Percentiles rank a stretch among this genome's conserved stretches.
Evolutionary conservation across 2,888 invertebrate species (phyloP).

Genomic region (Latheticus oryzae): DNA sequence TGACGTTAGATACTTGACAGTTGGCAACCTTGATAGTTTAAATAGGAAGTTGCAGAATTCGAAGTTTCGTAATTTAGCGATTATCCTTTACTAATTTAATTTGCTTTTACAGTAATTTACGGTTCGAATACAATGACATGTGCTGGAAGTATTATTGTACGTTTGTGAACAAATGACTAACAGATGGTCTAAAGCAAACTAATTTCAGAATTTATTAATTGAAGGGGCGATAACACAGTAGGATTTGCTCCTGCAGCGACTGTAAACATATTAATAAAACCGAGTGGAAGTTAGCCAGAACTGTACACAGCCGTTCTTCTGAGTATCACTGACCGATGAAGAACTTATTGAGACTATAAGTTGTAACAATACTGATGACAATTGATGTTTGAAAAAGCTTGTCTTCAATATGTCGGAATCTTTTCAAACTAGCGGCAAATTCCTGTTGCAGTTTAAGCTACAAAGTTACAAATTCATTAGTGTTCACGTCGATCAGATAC

Average conservation of each 20-base stretch:
- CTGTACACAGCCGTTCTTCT: too few species aligned
- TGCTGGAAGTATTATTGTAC: slow-evolving; percentile 4
- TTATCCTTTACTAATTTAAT: slow-evolving; percentile 24
- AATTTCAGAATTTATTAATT: too few species aligned
- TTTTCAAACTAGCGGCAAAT: too few species aligned
- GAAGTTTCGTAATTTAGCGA: slow-evolving; percentile 5
- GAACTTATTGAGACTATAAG: too few species aligned
- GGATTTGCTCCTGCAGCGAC: background rate
- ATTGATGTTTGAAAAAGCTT: too few species aligned
- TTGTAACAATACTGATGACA: too few species aligned
- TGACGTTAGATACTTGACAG: slow-evolving; percentile 20
- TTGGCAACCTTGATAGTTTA: slow-evolving; percentile 28
- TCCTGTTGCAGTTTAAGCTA: too few species aligned
- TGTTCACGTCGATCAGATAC: too few species aligned
- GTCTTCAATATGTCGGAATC: too few species aligned
- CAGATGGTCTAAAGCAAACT: slow-evolving; percentile 29
- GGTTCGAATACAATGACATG: background rate
- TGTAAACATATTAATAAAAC: slow-evolving; percentile 2
- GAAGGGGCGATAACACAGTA: too few species aligned
- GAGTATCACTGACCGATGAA: slow-evolving; percentile 13
- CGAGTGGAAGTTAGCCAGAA: too few species aligned
- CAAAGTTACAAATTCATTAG: too few species aligned
- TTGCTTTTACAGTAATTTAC: slow-evolving; percentile 17
- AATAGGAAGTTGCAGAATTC: slow-evolving; percentile 30
- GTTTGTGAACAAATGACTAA: slow-evolving; percentile 6